Evolutionary conservation across 1,140 invertebrate genomes (phyloP).

Genomic region (Drosophila willistoni): DNA sequence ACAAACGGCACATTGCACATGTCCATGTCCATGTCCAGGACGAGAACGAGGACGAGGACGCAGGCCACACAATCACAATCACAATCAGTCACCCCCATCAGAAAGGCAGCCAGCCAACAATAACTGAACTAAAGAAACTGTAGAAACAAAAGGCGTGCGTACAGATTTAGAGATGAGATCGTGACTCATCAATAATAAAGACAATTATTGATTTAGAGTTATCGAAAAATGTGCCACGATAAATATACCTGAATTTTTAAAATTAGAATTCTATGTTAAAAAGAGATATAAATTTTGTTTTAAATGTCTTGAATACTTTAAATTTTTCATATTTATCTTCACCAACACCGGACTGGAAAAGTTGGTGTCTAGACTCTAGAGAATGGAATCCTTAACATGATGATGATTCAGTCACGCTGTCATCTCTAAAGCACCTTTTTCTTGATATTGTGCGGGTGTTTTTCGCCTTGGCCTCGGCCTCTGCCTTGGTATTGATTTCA

Average conservation of each 20-base stretch:
- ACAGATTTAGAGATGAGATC: conserved; percentile 28
- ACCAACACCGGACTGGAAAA: too few species aligned
- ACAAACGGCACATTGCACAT: conserved; percentile 79
- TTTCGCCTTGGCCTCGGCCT: conserved; percentile 59
- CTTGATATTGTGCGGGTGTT: conserved; percentile 61
- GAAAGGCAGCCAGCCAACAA: conserved; percentile 59
- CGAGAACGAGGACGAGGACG: conserved; percentile 27
- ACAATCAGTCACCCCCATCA: conserved; percentile 81
- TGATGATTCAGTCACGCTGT: not conserved
- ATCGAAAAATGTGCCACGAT: too few species aligned
- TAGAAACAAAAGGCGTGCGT: conserved; percentile 69
- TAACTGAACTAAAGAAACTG: not conserved
- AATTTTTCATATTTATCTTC: too few species aligned
- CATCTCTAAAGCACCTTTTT: conserved; percentile 35
- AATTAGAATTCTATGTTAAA: too few species aligned
- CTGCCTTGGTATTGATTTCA: conserved; percentile 78
- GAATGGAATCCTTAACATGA: not conserved
- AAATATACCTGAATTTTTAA: not conserved
- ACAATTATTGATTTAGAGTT: too few species aligned
- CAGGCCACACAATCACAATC: conserved; percentile 62
- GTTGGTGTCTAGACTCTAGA: not conserved
- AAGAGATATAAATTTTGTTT: too few species aligned
- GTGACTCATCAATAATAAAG: conserved; percentile 9
- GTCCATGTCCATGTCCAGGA: conserved; percentile 56
- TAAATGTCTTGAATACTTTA: too few species aligned